Conservation (phyloP, 2,113 vertebrate species). For the Engraulis encrasicolus region DNA sequence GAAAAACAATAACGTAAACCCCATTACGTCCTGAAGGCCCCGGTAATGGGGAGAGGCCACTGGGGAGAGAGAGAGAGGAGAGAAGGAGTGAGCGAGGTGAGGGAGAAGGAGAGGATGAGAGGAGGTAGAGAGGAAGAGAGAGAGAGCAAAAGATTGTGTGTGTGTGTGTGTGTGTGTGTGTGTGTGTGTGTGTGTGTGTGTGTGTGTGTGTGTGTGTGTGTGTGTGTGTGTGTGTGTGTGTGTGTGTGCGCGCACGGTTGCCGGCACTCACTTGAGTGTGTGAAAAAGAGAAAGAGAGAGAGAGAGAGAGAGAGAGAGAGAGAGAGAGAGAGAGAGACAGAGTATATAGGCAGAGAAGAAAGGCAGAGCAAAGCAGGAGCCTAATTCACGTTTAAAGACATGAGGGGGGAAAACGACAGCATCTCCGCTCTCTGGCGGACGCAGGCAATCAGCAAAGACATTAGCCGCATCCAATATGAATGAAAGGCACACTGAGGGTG, state of each 20-base stretch:
- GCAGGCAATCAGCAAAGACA: neutral
- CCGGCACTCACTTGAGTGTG: no score
- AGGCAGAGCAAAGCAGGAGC: neutral
- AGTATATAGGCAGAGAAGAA: neutral
- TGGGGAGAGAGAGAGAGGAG: neutral
- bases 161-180: neutral
- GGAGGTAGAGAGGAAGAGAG: neutral
- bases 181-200: neutral
- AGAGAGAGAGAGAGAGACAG: no score
- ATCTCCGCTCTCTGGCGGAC: neutral
- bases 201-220: neutral
- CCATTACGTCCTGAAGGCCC: neutral
- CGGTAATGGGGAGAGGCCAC: neutral
- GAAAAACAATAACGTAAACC: neutral
- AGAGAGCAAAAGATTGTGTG: neutral
- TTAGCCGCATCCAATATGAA: neutral
- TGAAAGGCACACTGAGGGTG: no score
- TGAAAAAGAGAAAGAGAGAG: neutral
- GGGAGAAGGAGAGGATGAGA: neutral
- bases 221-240: neutral
- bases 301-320: neutral
- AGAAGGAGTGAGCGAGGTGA: neutral
- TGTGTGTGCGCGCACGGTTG: no score
- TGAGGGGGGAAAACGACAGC: neutral
- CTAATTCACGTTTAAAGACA: neutral